Conservation (phyloP, 1,140 invertebrate genomes). For the Trichonephila inaurata region DNA sequence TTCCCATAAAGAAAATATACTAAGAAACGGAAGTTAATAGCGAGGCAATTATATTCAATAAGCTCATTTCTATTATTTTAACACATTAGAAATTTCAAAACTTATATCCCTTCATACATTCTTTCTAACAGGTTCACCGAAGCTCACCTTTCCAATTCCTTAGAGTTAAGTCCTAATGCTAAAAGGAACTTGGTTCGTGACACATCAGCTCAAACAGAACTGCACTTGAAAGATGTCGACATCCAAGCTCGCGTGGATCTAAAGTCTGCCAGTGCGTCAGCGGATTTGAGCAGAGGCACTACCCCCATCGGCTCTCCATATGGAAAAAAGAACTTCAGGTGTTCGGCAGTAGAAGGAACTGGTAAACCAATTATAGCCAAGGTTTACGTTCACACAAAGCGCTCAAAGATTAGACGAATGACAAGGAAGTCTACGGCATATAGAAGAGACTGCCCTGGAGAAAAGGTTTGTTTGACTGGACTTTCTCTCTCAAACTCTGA, state of each 20-base stretch:
- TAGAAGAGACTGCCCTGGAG: constrained; percentile 26
- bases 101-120: no score
- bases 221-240: constrained; percentile 12
- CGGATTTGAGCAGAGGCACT: constrained; percentile 10
- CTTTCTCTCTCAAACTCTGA: no score
- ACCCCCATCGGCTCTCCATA: not conserved
- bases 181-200: constrained; percentile 25
- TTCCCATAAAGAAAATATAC: no score
- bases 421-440: constrained; percentile 49
- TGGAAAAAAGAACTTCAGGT: not conserved
- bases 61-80: no score
- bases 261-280: not conserved
- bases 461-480: constrained; percentile 26
- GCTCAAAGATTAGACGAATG: constrained; percentile 34
- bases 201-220: constrained; percentile 64
- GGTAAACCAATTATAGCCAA: constrained; percentile 71
- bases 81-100: no score
- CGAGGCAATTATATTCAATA: no score
- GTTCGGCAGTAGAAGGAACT: constrained; percentile 3
- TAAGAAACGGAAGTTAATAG: no score
- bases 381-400: constrained; percentile 71
- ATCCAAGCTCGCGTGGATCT: constrained; percentile 32
- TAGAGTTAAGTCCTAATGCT: constrained; percentile 54
- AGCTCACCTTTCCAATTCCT: constrained; percentile 9
- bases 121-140: constrained; percentile 17